Base-by-base conservation (phyloP, 2,888 invertebrate genomes). In the Mythimna vitellina region DNA sequence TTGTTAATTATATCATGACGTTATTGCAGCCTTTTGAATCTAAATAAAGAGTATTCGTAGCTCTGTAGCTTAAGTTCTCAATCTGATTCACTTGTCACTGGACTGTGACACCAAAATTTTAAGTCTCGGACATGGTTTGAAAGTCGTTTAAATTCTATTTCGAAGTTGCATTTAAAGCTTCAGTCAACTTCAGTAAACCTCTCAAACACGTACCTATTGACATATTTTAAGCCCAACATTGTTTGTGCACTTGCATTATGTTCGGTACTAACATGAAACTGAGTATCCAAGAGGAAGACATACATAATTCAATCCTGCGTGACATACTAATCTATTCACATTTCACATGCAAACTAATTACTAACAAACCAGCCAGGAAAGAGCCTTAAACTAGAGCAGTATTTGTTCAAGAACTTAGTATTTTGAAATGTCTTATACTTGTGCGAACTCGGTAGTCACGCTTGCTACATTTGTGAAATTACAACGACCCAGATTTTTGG, bases 391-490 rank as follows among this genome's bases (percentile, higher is more conserved):
- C 78, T 84, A 60, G 74, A 81, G 22, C 74, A 61, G 29, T 81
- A 51, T 72, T 83, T 81, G 76, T 80, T 65, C 53, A 70, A 58
- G 76, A 70, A 63, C 70, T 38, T 53, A 51, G 57, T 79, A 64
- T 80, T 80, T 70, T 73, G 73, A 68, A 83, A 66, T 65, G 61
- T 63, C 70, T 49, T 38, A 72, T 46, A 64, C 62, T 54, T 38
- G 63, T 73, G 62, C 71, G 63, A 86, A 83, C 54, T 63, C 54
- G 51, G 46, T 66, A 84, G 82, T 84, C 87, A 89, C 89, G 88
- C 76, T 83, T 66, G 74, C 78, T 77, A 84, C 81, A 86, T 88
- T 88, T 80, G 81, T 82, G 84, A 86, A 89, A 89, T 89, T 85
- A 82, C 72, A 68, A 53, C 81, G 87, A 81, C 87, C 84, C 65